Evolutionary conservation across 92 coral and sea anemone genomes (phyloP), one percentile per base, ranked within the genome.

Genomic region (Epizoanthus illoricatus): DNA sequence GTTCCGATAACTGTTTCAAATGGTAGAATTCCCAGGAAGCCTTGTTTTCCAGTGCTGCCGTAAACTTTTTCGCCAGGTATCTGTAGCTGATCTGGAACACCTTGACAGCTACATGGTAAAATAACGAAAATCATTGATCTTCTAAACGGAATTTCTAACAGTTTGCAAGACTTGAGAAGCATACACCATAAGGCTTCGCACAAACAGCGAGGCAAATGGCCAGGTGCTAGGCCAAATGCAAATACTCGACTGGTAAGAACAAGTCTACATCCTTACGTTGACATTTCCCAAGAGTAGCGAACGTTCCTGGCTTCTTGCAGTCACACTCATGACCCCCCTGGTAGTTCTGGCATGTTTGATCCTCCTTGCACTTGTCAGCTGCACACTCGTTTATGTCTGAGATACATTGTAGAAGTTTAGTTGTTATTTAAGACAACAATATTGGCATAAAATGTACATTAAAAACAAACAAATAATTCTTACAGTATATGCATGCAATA

Each of bases 271-370:
- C 21, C 62, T 45, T 78, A 78, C 82, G 3, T 45, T 42, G 43
- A 45, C 82, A 78, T 24, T 43, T 13, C 2, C 82, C 82, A 39
- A 78, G 41, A 5, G 7, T 19, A 43, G 20, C 4, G 28, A 7
- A 42, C 15, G 71, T 78, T 63, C 97, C 97, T 36, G 94, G 92
- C 5, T 69, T 80, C 7, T 59, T 64, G 75, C 97, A 92, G 7
- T 87, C 94, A 33, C 97, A 92, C 13, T 85, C 91, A 71, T 83
- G 80, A n/a, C 97, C 94, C 39, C 94, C 97, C 42, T 41, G 75
- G 72, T 90, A 90, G 83, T 92, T 90, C 75, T 90, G 94, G 73
- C 97, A 92, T 15, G 76, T 65, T 81, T 92, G 93, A 43, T 80
- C 89, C 8, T 54, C 33, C 55, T 84, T 72, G 84, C 97, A 92